Evolutionary conservation across 2,797 vertebrate genomes (phyloP).

Genomic region (Scyliorhinus canicula): DNA sequence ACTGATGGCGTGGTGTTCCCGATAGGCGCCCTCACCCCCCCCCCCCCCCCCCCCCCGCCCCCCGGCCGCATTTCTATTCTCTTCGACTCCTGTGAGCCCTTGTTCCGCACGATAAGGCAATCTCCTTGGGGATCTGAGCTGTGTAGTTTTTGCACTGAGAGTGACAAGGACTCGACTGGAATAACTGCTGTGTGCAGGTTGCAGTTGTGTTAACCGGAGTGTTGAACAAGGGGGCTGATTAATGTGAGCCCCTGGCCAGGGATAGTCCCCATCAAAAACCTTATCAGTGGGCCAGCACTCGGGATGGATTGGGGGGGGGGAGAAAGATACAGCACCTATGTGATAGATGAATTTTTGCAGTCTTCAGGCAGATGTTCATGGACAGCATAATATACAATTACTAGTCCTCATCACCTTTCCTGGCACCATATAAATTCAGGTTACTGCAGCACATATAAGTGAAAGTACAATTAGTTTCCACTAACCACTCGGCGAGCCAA

Average conservation of each 20-base stretch:
- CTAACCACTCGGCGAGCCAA: conserved; percentile 86
- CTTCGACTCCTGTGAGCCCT: conserved; percentile 70
- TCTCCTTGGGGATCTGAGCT: conserved; percentile 76
- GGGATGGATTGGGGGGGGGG: conserved; percentile 69
- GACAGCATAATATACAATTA: conserved; percentile 99
- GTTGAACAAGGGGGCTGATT: conserved; percentile 86
- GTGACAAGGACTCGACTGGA: conserved; percentile 79
- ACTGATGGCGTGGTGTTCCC: conserved; percentile 73
- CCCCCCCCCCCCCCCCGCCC: too few relatives aligned
- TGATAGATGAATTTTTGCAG: conserved; percentile 96
- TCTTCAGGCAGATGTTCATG: conserved; percentile 98
- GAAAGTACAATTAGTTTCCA: conserved; percentile 98
- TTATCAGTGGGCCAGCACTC: conserved; percentile 65
- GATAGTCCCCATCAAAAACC: conserved; percentile 85
- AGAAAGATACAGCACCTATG: conserved; percentile 62
- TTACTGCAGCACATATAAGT: conserved; percentile 96
- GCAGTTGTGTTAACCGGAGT: conserved; percentile 92
- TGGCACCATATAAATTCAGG: conserved; percentile 97
- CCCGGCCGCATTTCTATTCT: conserved; percentile 77
- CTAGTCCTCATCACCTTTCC: conserved; percentile 99
- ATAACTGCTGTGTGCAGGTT: conserved; percentile 84
- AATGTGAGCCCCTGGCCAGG: conserved; percentile 86
- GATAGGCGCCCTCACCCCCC: conserved; percentile 69
- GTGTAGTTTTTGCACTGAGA: conserved; percentile 72
- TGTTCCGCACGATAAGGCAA: conserved; percentile 75